Percentiles rank a stretch among this genome's conserved stretches.
Evolutionary conservation across 2,888 invertebrate species (phyloP).

Genomic region (Nomada lathburiana): DNA sequence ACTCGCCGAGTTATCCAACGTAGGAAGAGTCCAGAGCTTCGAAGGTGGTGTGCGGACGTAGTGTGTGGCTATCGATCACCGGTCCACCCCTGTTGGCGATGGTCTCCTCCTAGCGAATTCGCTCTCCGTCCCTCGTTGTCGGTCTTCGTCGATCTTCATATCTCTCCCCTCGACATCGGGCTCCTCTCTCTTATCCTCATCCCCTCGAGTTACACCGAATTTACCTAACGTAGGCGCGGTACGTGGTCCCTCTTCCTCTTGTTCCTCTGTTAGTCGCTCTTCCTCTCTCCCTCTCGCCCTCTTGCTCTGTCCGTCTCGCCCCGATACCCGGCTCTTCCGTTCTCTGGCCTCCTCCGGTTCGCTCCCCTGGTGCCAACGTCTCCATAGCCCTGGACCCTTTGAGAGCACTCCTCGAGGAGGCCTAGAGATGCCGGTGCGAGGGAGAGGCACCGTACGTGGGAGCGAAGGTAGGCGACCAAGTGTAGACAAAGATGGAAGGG

Average conservation of each 20-base stretch:
- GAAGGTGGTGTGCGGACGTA: slow-evolving; percentile 72
- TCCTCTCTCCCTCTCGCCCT: slow-evolving; percentile 30
- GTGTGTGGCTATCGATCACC: slow-evolving; percentile 80
- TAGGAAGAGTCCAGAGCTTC: slow-evolving; percentile 70
- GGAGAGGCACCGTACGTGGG: slow-evolving; percentile 42
- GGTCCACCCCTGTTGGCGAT: slow-evolving; percentile 76
- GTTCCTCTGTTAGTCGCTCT: slow-evolving; percentile 55
- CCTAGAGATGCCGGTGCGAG: slow-evolving; percentile 69
- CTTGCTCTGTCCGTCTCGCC: slow-evolving; percentile 36
- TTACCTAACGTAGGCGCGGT: slow-evolving; percentile 82
- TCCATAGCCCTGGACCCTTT: slow-evolving; percentile 75
- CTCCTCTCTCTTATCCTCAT: slow-evolving; percentile 74
- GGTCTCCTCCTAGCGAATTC: slow-evolving; percentile 73
- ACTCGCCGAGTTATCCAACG: slow-evolving; percentile 60
- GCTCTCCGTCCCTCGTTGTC: slow-evolving; percentile 51
- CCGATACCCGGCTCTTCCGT: slow-evolving; percentile 45
- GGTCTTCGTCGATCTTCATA: slow-evolving; percentile 19
- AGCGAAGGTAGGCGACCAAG: slow-evolving; percentile 38
- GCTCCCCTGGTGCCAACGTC: slow-evolving; percentile 72
- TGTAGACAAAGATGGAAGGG: slow-evolving; percentile 10
- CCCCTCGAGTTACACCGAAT: slow-evolving; percentile 80
- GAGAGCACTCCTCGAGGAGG: slow-evolving; percentile 75
- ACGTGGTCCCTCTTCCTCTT: slow-evolving; percentile 63
- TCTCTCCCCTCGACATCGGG: slow-evolving; percentile 29
- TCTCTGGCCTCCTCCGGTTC: slow-evolving; percentile 63